Evolutionary conservation across 2,797 vertebrate genomes (phyloP).

Genomic region (Phrynocephalus forsythii): DNA sequence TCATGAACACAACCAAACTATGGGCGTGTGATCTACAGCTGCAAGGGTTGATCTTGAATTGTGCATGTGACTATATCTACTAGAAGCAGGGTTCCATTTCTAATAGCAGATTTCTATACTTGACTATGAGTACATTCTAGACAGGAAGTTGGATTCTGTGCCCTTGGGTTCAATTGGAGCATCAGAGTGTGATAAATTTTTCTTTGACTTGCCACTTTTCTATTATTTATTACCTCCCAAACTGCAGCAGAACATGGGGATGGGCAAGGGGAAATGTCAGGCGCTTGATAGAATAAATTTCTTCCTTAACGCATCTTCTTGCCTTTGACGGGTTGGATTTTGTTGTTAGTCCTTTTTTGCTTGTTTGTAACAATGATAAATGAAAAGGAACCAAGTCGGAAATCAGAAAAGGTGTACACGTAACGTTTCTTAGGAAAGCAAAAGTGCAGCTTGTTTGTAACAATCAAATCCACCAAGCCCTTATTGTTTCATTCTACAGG

Average conservation of each 20-base stretch:
- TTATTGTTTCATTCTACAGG: constrained; percentile 44
- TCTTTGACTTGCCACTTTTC: neutral
- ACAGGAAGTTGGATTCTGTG: neutral
- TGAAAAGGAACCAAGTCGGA: constrained; percentile 29
- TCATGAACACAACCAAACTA: neutral
- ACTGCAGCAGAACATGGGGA: neutral
- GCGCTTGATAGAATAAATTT: neutral
- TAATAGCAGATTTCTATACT: neutral
- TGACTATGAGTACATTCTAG: neutral
- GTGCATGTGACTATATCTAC: neutral
- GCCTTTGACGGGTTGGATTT: neutral
- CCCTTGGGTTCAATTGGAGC: neutral
- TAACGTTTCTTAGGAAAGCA: constrained; percentile 65
- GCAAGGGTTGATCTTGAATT: neutral
- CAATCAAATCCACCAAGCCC: constrained; percentile 50
- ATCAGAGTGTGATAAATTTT: neutral
- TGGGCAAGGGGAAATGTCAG: neutral
- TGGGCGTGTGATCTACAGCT: no score
- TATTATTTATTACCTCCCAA: neutral
- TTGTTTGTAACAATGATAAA: neutral
- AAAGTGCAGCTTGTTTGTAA: constrained; percentile 56
- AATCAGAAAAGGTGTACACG: constrained; percentile 28
- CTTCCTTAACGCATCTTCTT: neutral
- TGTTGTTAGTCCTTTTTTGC: neutral
- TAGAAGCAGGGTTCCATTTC: neutral